Evolutionary conservation across 2,797 vertebrate species (phyloP).

Genomic region (Malurus splendens): DNA sequence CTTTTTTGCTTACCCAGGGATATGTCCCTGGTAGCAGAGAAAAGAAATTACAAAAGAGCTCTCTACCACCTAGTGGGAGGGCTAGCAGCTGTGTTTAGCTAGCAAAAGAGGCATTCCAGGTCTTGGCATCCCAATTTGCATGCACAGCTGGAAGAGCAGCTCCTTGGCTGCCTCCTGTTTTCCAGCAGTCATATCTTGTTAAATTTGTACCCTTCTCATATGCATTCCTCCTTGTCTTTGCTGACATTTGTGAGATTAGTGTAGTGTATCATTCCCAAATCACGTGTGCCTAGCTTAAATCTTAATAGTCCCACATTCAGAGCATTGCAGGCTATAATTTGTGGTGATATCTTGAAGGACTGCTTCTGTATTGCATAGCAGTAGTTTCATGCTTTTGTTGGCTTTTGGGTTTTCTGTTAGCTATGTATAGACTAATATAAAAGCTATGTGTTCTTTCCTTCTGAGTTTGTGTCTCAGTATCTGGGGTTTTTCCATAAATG

Average conservation of each 20-base stretch:
- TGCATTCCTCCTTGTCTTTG: not conserved
- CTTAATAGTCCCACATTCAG: not conserved
- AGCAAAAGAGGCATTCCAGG: not conserved
- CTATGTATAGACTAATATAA: fast-evolving
- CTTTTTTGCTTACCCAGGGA: not conserved
- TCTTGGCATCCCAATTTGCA: not conserved
- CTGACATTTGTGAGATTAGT: not conserved
- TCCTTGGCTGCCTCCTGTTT: not conserved
- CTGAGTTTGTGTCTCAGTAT: not conserved
- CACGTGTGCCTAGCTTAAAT: not conserved
- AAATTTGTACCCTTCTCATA: not conserved
- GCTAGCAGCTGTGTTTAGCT: not conserved
- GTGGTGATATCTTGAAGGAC: not conserved
- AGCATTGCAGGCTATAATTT: not conserved
- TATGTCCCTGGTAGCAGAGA: not conserved
- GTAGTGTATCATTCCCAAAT: not conserved
- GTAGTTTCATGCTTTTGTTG: not conserved
- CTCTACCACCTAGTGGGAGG: not conserved
- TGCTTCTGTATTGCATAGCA: not conserved
- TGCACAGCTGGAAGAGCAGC: not conserved
- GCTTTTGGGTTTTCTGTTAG: not conserved
- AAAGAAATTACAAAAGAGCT: not conserved
- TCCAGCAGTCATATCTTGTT: not conserved
- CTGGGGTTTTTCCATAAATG: not conserved
- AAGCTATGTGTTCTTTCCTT: not conserved